phyloP scores from a whole-genome alignment of 2,113 vertebrate genomes.

The Rhinichthys klamathensis region DNA sequence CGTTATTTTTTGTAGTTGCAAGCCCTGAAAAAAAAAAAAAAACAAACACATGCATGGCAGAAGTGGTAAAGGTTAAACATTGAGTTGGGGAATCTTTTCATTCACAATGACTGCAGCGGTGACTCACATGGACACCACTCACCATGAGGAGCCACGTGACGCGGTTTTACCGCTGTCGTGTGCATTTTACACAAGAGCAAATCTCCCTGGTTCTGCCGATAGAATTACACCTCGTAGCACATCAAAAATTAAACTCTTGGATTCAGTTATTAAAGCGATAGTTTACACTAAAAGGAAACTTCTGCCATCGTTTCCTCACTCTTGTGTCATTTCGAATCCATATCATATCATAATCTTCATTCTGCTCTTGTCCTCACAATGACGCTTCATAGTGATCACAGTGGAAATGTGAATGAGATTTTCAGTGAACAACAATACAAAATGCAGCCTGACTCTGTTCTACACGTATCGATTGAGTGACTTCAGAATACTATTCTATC shows the following conservation, averaged over 20 bases:
- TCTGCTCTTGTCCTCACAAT: background rate
- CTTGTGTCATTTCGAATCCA: background rate
- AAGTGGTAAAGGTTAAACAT: slow-evolving; percentile 26
- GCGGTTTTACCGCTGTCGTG: background rate
- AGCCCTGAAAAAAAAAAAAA: background rate
- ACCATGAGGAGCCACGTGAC: background rate
- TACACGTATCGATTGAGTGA: too few species aligned
- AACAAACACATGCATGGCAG: background rate
- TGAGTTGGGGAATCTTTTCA: background rate
- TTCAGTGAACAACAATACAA: background rate
- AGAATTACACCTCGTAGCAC: background rate
- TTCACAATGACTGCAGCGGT: background rate
- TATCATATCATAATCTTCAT: background rate
- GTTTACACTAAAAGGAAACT: background rate
- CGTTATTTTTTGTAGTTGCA: background rate
- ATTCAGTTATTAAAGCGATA: background rate
- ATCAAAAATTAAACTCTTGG: too few species aligned
- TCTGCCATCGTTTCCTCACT: background rate
- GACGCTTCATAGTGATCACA: background rate
- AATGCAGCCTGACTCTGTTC: background rate
- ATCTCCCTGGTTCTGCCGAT: background rate
- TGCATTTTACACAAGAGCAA: background rate
- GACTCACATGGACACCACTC: background rate
- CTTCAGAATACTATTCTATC: too few species aligned
- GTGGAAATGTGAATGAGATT: background rate